Conservation (phyloP, 2,113 vertebrate genomes). For the Bubo bubo region DNA sequence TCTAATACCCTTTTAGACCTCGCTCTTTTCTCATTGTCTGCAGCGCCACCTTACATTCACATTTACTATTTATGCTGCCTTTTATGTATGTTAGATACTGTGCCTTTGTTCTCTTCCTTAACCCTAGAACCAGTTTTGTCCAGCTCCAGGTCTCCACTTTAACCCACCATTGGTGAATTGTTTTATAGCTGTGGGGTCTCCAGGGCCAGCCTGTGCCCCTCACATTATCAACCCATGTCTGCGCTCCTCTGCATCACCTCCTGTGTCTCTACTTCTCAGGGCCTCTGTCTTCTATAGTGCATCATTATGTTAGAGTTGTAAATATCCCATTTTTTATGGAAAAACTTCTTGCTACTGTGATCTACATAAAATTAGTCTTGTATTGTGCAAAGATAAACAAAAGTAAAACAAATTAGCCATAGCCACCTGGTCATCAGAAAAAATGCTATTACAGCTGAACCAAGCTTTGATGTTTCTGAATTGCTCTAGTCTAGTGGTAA, state of each 20-base stretch:
- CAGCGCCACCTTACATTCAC: background rate
- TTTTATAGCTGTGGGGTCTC: background rate
- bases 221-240: background rate
- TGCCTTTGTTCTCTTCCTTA: background rate
- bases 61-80: background rate
- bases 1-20: background rate
- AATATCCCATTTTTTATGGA: background rate
- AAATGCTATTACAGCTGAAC: background rate
- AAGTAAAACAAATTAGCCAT: background rate
- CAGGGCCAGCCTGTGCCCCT: background rate
- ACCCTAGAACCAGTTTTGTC: background rate
- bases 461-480: background rate
- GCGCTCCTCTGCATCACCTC: fast-evolving
- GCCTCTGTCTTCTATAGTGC: background rate
- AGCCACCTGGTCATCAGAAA: background rate
- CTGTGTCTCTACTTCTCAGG: background rate
- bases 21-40: background rate
- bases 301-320: background rate
- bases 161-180: background rate
- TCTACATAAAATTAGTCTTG: background rate
- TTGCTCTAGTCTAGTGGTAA: background rate
- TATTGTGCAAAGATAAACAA: background rate
- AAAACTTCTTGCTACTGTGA: background rate
- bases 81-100: background rate
- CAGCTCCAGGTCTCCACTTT: background rate